Percentiles rank a stretch among this genome's conserved stretches.
Evolutionary conservation across 2,797 vertebrate genomes (phyloP).

Genomic region (Peromyscus attwateri): DNA sequence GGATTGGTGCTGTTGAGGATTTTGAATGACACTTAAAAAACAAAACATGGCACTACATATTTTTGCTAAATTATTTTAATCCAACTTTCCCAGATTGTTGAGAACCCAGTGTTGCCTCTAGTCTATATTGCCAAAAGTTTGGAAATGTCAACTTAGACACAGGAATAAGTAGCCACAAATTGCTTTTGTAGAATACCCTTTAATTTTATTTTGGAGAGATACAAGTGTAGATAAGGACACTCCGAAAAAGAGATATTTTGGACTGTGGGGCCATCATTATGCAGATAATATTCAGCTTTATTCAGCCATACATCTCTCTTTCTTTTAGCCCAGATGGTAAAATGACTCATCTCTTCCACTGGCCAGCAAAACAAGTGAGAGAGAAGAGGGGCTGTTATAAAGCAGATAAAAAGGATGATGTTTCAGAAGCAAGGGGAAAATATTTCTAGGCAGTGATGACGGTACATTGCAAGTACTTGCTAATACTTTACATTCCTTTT

Average conservation of each 20-base stretch:
- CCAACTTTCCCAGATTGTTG: constrained; percentile 1
- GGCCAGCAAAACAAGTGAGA: constrained; percentile 77
- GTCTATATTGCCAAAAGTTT: constrained; percentile 68
- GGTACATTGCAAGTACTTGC: constrained; percentile 58
- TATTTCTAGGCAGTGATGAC: constrained; percentile 70
- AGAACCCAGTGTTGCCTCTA: constrained; percentile 40
- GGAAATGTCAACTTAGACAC: constrained; percentile 56
- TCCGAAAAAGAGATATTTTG: constrained; percentile 76
- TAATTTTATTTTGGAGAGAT: constrained; percentile 77
- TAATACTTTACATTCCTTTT: constrained; percentile 67
- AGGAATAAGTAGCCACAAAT: constrained; percentile 60
- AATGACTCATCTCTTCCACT: constrained; percentile 82
- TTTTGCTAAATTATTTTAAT: constrained; percentile 65
- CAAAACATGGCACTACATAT: background rate
- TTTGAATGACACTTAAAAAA: constrained; percentile 10
- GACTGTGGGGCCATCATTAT: constrained; percentile 75
- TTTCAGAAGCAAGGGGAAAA: constrained; percentile 73
- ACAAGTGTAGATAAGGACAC: constrained; percentile 72
- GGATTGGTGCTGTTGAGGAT: background rate
- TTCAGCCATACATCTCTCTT: constrained; percentile 73
- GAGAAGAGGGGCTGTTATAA: constrained; percentile 66
- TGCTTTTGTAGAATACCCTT: constrained; percentile 75
- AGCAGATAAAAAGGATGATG: constrained; percentile 73
- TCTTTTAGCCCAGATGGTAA: constrained; percentile 80
- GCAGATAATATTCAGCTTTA: constrained; percentile 79